Base-by-base conservation (phyloP, 2,797 vertebrate genomes). In the Uromys caudimaculatus region DNA sequence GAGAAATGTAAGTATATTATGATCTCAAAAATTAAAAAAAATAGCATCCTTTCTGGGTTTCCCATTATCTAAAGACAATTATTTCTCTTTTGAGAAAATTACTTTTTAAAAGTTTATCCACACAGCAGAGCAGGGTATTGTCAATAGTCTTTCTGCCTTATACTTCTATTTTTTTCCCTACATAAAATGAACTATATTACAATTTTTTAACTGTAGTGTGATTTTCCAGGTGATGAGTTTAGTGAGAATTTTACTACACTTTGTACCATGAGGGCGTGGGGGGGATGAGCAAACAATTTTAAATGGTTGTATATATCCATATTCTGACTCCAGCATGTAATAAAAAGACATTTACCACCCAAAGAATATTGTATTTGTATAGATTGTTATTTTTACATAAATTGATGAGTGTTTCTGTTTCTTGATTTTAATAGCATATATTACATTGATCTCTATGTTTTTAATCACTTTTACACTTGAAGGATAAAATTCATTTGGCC, bases 31-130 rank as follows among this genome's bases (percentile, higher is more conserved):
- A 41, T 41, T 24, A 41, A 44, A 44, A 44, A 41, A 44, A 9
- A 17, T 10, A 38, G 17, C 60, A 29, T 35, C 58, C 94, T 95
- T 90, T 93, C 77, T 17, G 35, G 54, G 81, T 93, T 29, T 29
- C 23, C 54, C 3, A 41, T 56, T n/a, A 90, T 32, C 44, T 69
- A 82, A 97, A 64, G 14, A 73, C 54, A 75, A 52, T 14, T 81
- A 9, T n/a, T 3, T 95, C 96, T 94, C 67, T 29, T 23, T 92
- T 84, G 81, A 96, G 97, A 96, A 97, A 97, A 93, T 96, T 73
- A 44, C 47, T 85, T 47, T 71, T 94, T 88, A 94, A 47, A 23
- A 69, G 44, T 90, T 97, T 78, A 62, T 62, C 11, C 89, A 76
- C 2, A 27, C 29, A 75, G 27, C 12, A 89, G 44, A 96, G 60